Base-by-base conservation (phyloP, 2,888 invertebrate genomes). In the Rotaria macrura region DNA sequence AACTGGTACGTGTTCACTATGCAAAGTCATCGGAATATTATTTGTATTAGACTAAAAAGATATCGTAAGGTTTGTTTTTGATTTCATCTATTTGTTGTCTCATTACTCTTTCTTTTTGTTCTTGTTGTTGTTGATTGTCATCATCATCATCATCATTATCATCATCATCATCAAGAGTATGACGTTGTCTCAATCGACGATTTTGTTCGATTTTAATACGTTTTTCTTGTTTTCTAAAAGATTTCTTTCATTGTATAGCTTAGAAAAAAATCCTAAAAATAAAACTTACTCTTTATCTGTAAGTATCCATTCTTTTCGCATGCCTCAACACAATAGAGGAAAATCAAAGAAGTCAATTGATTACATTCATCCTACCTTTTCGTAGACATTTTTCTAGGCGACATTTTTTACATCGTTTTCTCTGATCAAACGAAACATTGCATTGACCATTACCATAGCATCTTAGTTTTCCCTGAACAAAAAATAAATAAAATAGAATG, bases 251-350 rank as follows among this genome's bases (percentile, higher is more conserved):
- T 52, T 2, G 20, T 3, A 20, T 52, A 20, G 20, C 6, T 52
- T 52, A 3, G 1, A 3, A 52, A 23, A 52, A 17, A 34, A 65
- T 1, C 7, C 0, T 29, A 34, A 34, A 20, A 1, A 4, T 29
- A 12, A 3, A 20, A 65, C 65, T 34, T 65, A 65, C 65, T 79
- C 43, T 40, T n/a, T 14, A 0, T 20, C 10, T 0, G 79, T 43
- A 2, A 79, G n/a, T n/a, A 79, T 79, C 79, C 79, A 79, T 79
- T 79, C 79, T 43, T 79, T 79, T 2, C 79, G 79, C 79, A 79
- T 79, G 3, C 79, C 79, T 79, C 40, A 25, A 79, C 4, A 79
- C 23, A n/a, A 40, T 14, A 43, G 3, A 34, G 9, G 7, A 55
- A 12, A 65, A 29, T 34, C 7, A 52, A 52, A 12, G 10, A n/a